Conservation (phyloP, 35 echinoderm and acorn worm genomes). For the Apostichopus parvimensis region DNA sequence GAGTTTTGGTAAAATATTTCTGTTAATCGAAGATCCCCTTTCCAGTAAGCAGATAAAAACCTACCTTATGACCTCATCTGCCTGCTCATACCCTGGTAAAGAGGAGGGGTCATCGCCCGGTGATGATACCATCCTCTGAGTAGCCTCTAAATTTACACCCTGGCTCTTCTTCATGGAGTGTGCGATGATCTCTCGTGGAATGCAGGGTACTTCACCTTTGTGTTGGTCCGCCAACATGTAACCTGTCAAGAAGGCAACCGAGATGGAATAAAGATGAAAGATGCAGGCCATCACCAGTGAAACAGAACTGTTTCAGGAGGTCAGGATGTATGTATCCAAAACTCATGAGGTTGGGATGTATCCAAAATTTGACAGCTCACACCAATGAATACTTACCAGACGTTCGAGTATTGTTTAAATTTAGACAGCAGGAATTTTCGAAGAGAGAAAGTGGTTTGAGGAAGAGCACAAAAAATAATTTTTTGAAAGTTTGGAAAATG, state of each 20-base stretch:
- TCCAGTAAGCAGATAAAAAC: background rate
- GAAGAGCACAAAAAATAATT: too few species aligned
- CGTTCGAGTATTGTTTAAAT: too few species aligned
- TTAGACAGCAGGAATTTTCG: too few species aligned
- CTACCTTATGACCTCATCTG: constrained; percentile 91
- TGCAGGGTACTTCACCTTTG: constrained; percentile 76
- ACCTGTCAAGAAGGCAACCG: constrained; percentile 40
- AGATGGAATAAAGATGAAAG: too few species aligned
- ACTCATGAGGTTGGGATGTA: too few species aligned
- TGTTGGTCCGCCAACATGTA: constrained; percentile 85
- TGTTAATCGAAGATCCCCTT: too few species aligned
- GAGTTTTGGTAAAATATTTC: too few species aligned
- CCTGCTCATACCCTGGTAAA: constrained; percentile 69
- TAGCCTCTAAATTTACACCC: constrained; percentile 68
- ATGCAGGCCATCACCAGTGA: background rate
- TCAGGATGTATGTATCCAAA: too few species aligned
- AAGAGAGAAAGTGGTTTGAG: too few species aligned
- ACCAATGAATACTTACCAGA: too few species aligned
- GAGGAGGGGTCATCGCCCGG: constrained; percentile 34
- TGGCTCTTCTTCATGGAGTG: constrained; percentile 70
- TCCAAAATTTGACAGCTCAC: too few species aligned
- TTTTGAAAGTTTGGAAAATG: too few species aligned
- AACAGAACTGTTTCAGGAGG: background rate
- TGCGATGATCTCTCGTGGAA: constrained; percentile 76
- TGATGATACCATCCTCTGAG: constrained; percentile 63